Base-by-base conservation (phyloP, 2,888 invertebrate genomes). In the Hemistola chrysoprasaria region DNA sequence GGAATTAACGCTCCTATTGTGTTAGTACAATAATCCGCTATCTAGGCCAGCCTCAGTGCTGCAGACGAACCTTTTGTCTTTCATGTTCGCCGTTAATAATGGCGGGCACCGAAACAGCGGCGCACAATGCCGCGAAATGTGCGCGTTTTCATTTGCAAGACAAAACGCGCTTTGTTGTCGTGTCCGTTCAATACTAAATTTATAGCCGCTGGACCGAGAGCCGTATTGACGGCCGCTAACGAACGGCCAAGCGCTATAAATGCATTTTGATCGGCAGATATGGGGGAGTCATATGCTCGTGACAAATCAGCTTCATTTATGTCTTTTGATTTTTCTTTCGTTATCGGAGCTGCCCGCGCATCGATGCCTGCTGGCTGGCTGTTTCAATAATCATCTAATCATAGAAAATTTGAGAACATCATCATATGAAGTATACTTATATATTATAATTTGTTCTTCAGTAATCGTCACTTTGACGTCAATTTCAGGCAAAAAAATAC, bases 61-160 rank as follows among this genome's bases (percentile, higher is more conserved):
- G 87, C 85, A 88, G 87, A 87, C 85, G 84, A 86, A 86, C 85
- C 88, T 88, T 88, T 88, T 88, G 88, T 88, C 88, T 88, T 86
- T 86, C 88, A 87, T 88, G 87, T 87, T 87, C 87, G 83, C 86
- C 83, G 87, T 87, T 87, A 87, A 87, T 87, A 87, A 87, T 87
- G 85, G 84, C 86, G 86, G 82, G 81, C 87, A 75, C 87, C 87
- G 87, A 87, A 87, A 88, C 87, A 87, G 84, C 86, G 83, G 86
- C 83, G 85, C 81, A 87, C 87, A 87, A 88, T 87, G 79, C 87
- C 86, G 87, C 87, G 85, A 87, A 88, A 87, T 88, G 86, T 85
- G 86, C 86, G 87, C 87, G 86, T 87, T 88, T 88, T 88, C 87
- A 88, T 88, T 88, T 88, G 87, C 87, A 88, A 88, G 87, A 88